Conservation (phyloP, 2,797 vertebrate species). For the Diplodus sargus region DNA sequence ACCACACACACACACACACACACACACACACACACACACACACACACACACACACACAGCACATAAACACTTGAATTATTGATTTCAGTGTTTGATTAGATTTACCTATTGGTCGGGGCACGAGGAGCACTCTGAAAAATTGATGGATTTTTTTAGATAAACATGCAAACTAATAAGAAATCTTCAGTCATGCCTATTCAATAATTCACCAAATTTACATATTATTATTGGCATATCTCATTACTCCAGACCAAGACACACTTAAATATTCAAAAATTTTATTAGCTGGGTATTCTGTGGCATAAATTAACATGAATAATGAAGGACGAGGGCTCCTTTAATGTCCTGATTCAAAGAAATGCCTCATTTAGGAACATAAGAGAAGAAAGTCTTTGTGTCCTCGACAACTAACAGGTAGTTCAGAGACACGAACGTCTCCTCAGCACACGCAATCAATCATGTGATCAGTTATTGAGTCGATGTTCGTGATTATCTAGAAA, state of each 20-base stretch:
- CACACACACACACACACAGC: constrained; percentile 26
- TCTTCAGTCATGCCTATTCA: constrained; percentile 81
- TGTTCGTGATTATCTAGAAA: too few relatives aligned
- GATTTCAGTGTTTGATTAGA: constrained; percentile 79
- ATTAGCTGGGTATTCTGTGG: constrained; percentile 79
- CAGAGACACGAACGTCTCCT: constrained; percentile 11
- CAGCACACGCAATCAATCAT: background rate
- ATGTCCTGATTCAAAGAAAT: constrained; percentile 68
- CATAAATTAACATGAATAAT: constrained; percentile 86
- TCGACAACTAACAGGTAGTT: constrained; percentile 18
- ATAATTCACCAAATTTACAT: constrained; percentile 87
- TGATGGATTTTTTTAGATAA: constrained; percentile 76
- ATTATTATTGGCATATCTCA: constrained; percentile 86
- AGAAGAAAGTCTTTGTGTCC: constrained; percentile 58
- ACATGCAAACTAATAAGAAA: constrained; percentile 82
- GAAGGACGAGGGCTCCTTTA: constrained; percentile 68
- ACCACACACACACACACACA: constrained; percentile 26
- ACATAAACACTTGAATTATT: constrained; percentile 79
- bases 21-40: constrained; percentile 24
- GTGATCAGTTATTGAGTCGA: too few relatives aligned
- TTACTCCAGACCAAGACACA: constrained; percentile 78
- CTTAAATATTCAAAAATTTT: constrained; percentile 84
- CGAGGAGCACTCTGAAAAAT: constrained; percentile 73
- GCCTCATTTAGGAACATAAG: constrained; percentile 56
- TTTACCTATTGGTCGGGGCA: constrained; percentile 75